Evolutionary conservation across 2,888 invertebrate genomes (phyloP).

Genomic region (Eupithecia subfuscata): DNA sequence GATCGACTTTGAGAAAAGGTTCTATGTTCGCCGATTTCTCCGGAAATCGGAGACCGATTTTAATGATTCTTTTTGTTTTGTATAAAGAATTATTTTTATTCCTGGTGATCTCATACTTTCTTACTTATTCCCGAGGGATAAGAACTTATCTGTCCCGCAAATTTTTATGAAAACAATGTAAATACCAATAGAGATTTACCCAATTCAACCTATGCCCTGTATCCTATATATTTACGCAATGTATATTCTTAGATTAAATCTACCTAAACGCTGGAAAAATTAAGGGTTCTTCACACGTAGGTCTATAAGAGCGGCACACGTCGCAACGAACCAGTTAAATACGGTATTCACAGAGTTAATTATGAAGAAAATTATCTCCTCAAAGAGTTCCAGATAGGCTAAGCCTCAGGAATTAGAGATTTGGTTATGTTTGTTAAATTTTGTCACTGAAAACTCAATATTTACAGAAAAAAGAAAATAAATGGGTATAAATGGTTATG

Average conservation of each 20-base stretch:
- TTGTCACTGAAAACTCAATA: neutral
- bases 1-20: too few species aligned
- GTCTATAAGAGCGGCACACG: slow-evolving; percentile 55
- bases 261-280: neutral
- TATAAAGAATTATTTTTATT: too few species aligned
- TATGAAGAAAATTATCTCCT: slow-evolving; percentile 81
- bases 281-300: slow-evolving; percentile 19
- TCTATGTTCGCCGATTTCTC: too few species aligned
- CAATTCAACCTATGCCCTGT: neutral
- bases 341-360: slow-evolving; percentile 75
- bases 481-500: too few species aligned
- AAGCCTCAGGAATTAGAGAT: slow-evolving; percentile 33
- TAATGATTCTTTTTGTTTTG: too few species aligned
- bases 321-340: slow-evolving; percentile 76
- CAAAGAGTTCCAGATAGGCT: slow-evolving; percentile 66
- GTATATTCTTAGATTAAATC: neutral
- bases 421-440: too few species aligned
- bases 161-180: neutral
- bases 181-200: neutral
- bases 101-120: too few species aligned
- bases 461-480: too few species aligned
- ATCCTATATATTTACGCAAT: neutral
- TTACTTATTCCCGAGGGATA: too few species aligned
- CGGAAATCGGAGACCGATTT: too few species aligned
- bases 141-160: too few species aligned